Base-by-base conservation (phyloP, 2,113 vertebrate genomes). In the Caloenas nicobarica region DNA sequence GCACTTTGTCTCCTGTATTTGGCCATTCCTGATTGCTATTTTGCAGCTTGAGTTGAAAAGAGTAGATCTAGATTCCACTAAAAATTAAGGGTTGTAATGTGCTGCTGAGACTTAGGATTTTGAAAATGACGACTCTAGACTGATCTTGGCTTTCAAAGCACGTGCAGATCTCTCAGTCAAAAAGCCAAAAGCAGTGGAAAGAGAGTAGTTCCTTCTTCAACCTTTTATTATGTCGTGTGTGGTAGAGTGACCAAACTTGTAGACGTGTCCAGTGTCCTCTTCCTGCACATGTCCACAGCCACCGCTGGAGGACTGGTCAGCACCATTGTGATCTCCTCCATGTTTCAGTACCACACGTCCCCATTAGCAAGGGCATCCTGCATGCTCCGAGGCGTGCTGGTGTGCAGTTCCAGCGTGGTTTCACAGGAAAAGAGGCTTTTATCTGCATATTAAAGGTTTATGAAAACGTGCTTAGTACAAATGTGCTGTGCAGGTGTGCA, bases 261-360 rank as follows among this genome's bases (percentile, higher is more conserved):
- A 53, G 29, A 53, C 33, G 29, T 34, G 25, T 33, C 33, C 72
- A 51, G 14, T 8, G 2, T 64, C 13, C 5, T 69, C 33, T 44
- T 86, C 33, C 22, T 10, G 8, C 42, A 60, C 16, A 5, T 60
- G n/a, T 13, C 58, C 26, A 51, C 13, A 40, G 54, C 34, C 18
- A 10, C 21, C 36, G 62, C 62, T 57, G 69, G 16, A 64, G 36
- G 42, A 69, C 54, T 44, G 28, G 57, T 36, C 2, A 13, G 33
- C 11, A 16, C 68, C 4, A 0, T 13, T 16, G 42, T 57, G 74
- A 68, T 17, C 33, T 54, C 3, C 53, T 71, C 28, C 3, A 1
- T 33, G 23, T 34, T 69, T 83, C 33, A 31, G 33, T 31, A n/a
- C 29, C 0, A 0, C 69, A 42, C 7, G 12, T 23, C 21, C 50